These are phyloP conservation scores for Apus apus DNA, from an alignment of 2,113 vertebrate genomes.

Conservation along the genomic window DNA sequence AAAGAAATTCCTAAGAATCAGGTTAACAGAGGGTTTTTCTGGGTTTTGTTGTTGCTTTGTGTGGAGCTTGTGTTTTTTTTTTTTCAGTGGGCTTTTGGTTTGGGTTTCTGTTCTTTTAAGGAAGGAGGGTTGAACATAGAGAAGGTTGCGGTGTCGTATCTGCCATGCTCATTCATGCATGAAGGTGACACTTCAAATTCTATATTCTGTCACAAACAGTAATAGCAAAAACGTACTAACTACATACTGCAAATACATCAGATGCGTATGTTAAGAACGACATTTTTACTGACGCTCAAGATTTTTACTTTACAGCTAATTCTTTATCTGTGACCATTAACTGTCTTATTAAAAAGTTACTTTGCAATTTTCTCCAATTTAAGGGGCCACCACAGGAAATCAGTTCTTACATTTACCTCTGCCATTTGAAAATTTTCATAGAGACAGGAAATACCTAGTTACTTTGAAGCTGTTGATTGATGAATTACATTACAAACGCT, in stretches of 20 bases:
- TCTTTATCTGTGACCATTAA: not conserved
- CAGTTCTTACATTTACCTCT: not conserved
- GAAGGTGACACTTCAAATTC: not conserved
- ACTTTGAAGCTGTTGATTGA: not conserved
- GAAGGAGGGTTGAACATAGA: not conserved
- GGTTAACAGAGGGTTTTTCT: not conserved
- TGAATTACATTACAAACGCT: not conserved
- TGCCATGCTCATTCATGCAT: not conserved
- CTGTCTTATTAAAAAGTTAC: not conserved
- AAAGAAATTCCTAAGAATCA: not conserved
- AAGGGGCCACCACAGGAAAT: not conserved
- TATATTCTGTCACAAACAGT: not conserved
- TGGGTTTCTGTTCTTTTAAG: not conserved
- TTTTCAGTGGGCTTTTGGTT: not conserved
- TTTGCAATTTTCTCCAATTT: not conserved
- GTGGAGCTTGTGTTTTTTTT: not conserved
- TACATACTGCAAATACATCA: not conserved
- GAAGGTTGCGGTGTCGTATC: not conserved
- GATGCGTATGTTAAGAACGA: not conserved
- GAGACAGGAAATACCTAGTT: not conserved
- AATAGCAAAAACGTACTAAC: not conserved
- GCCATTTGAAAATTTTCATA: not conserved
- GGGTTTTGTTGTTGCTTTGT: not conserved
- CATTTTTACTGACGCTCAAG: not conserved
- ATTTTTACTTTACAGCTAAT: not conserved